phyloP scores from a whole-genome alignment of 2,888 invertebrate species.

The Azorinus chamasolen region DNA sequence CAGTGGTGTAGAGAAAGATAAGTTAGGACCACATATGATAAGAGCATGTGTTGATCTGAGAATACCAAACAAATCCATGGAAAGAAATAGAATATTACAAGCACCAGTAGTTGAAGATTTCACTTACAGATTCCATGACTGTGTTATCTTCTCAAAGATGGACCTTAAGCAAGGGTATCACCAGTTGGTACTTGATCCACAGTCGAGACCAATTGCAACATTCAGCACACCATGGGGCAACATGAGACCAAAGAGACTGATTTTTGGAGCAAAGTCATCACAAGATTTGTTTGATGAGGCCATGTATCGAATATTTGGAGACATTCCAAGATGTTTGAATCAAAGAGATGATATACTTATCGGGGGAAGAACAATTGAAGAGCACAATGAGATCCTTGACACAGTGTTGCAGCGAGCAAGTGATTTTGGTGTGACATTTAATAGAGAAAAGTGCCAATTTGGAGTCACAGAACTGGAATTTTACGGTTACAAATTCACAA shows the following conservation, averaged over 20 bases:
- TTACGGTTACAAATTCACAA: slow-evolving; percentile 20
- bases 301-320: slow-evolving; percentile 41
- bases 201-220: slow-evolving; percentile 16
- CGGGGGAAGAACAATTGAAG: slow-evolving; percentile 15
- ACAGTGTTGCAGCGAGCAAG: slow-evolving; percentile 27
- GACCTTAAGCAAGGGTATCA: neutral
- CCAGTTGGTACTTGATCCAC: neutral
- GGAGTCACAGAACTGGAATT: slow-evolving; percentile 21
- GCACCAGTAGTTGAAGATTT: slow-evolving; percentile 42
- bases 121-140: slow-evolving; percentile 31
- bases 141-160: too few relatives aligned
- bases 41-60: too few relatives aligned
- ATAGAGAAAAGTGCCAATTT: slow-evolving; percentile 19
- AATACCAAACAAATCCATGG: too few relatives aligned
- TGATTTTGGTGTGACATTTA: slow-evolving; percentile 14
- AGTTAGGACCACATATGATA: too few relatives aligned
- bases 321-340: slow-evolving; percentile 31
- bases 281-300: slow-evolving; percentile 40
- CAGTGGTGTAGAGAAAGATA: too few relatives aligned
- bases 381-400: slow-evolving; percentile 29
- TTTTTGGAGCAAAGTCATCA: too few relatives aligned
- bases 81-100: slow-evolving; percentile 34
- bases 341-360: too few relatives aligned
- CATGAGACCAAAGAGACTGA: too few relatives aligned
- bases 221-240: too few relatives aligned